Percentiles rank a stretch among this genome's conserved stretches.
phyloP scores from a whole-genome alignment of 2,797 vertebrate species.

The Monodelphis domestica region DNA sequence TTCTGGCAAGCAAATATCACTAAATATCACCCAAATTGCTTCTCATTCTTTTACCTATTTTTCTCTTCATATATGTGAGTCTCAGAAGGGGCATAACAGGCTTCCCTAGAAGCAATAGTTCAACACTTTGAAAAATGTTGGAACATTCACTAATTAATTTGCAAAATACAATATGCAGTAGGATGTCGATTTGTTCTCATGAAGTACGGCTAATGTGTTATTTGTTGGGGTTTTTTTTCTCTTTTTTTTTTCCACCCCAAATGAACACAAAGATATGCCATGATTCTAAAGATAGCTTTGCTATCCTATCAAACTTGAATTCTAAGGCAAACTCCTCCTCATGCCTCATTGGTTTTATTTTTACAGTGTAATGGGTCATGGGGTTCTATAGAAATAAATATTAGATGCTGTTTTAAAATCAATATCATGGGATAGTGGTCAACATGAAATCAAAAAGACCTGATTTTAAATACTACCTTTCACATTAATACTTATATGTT shows the following conservation, averaged over 20 bases:
- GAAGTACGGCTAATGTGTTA: conserved; percentile 36
- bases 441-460: neutral
- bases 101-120: conserved; percentile 48
- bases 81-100: conserved; percentile 33
- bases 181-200: conserved; percentile 52
- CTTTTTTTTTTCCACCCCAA: conserved; percentile 9
- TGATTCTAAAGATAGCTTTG: conserved; percentile 36
- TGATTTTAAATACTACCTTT: neutral
- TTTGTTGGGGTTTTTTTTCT: neutral
- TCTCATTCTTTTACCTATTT: conserved; percentile 68
- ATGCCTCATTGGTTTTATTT: conserved; percentile 4
- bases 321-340: conserved; percentile 15
- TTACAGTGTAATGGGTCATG: neutral
- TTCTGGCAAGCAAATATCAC: conserved; percentile 61
- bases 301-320: neutral
- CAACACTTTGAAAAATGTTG: conserved; percentile 58
- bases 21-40: conserved; percentile 63
- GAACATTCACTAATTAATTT: conserved; percentile 71
- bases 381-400: neutral
- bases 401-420: conserved; percentile 46
- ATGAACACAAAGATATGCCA: conserved; percentile 9
- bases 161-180: conserved; percentile 55
- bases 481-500: neutral
- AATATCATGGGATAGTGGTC: neutral
- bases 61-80: conserved; percentile 36